Evolutionary conservation across 1,140 invertebrate species (phyloP).

Genomic region (Heliconius eleuchia): DNA sequence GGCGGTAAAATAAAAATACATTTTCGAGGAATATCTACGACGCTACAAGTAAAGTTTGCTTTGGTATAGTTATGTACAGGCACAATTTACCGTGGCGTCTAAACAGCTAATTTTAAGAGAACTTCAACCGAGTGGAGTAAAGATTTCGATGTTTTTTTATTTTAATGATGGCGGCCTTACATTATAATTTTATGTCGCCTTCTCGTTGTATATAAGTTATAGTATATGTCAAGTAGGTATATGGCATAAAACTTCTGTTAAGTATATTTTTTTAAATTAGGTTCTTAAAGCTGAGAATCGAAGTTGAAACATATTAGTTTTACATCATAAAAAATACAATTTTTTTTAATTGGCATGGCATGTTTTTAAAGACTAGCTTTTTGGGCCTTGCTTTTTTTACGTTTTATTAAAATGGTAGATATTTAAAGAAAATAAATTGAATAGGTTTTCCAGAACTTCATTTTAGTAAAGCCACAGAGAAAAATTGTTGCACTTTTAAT

Average conservation of each 20-base stretch:
- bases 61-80: constrained; percentile 61
- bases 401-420: neutral
- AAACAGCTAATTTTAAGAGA: constrained; percentile 79
- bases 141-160: constrained; percentile 55
- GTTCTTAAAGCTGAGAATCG: constrained; percentile 9
- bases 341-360: neutral
- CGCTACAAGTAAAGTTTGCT: constrained; percentile 75
- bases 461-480: too few species aligned
- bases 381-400: neutral
- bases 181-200: constrained; percentile 7
- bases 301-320: neutral
- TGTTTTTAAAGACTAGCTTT: neutral
- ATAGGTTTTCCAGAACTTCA: too few species aligned
- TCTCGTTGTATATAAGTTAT: neutral
- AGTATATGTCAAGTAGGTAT: neutral
- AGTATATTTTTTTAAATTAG: neutral
- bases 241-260: neutral
- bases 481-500: too few species aligned
- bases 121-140: constrained; percentile 62
- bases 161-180: constrained; percentile 42
- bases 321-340: constrained; percentile 1
- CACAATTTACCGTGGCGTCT: constrained; percentile 68
- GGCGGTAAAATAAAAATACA: constrained; percentile 77
- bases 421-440: neutral
- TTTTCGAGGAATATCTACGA: constrained; percentile 77